Percentiles rank a stretch among this genome's conserved stretches.
phyloP scores from a whole-genome alignment of 2,797 vertebrate species.

The Monodelphis domestica region DNA sequence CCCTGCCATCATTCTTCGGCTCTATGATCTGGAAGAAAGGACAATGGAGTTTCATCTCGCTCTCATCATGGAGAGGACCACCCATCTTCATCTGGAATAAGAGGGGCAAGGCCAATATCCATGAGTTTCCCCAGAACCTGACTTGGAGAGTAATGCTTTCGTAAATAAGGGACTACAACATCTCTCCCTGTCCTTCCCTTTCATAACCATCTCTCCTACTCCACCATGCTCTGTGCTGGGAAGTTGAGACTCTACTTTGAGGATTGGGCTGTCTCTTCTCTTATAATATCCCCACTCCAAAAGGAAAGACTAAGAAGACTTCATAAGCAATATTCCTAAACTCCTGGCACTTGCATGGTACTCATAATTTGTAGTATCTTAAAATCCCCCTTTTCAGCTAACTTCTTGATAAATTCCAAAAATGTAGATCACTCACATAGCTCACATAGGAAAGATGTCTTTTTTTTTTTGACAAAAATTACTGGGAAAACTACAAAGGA shows the following conservation, averaged over 20 bases:
- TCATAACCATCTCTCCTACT: background rate
- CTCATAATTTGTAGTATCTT: background rate
- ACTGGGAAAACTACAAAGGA: background rate
- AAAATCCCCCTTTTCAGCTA: background rate
- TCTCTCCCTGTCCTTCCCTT: background rate
- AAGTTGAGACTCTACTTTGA: background rate
- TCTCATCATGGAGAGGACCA: background rate
- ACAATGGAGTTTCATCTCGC: background rate
- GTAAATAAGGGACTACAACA: background rate
- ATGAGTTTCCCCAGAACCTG: background rate
- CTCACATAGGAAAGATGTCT: background rate
- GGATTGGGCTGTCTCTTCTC: background rate
- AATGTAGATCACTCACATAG: too few relatives aligned
- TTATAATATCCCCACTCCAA: background rate
- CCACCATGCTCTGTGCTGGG: background rate
- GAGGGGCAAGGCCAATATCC: background rate
- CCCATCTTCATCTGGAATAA: background rate
- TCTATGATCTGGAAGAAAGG: background rate
- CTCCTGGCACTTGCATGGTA: background rate
- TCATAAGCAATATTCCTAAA: background rate
- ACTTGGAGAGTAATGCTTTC: background rate
- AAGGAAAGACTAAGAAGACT: background rate
- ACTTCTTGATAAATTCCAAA: background rate
- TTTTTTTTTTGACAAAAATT: background rate
- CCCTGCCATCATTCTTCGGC: background rate